phyloP scores from a whole-genome alignment of 2,888 invertebrate species.

The Cheilosia grossa region DNA sequence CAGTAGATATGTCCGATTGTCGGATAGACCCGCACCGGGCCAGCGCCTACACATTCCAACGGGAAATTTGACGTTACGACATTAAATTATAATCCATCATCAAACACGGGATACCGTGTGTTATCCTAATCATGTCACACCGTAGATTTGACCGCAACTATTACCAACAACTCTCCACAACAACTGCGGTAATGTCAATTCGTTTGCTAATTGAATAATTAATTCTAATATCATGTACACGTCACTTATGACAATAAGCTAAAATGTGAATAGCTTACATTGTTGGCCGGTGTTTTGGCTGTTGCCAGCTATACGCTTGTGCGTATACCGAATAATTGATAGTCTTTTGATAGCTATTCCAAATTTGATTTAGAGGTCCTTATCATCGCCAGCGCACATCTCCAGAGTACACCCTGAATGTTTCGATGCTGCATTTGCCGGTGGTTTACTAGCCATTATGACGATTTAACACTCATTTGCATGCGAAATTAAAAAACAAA shows the following conservation, averaged over 20 bases:
- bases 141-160: slow-evolving; percentile 60
- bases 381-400: neutral
- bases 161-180: slow-evolving; percentile 59
- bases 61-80: slow-evolving; percentile 26
- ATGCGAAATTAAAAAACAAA: slow-evolving; percentile 27
- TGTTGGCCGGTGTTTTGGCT: neutral
- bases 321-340: slow-evolving; percentile 17
- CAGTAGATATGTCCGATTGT: slow-evolving; percentile 1
- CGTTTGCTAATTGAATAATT: slow-evolving; percentile 67
- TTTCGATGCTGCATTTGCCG: neutral
- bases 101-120: slow-evolving; percentile 32
- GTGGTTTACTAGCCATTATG: slow-evolving; percentile 3
- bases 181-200: slow-evolving; percentile 53
- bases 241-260: slow-evolving; percentile 52
- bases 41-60: neutral
- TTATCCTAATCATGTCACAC: slow-evolving; percentile 60
- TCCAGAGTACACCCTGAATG: neutral
- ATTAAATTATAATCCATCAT: slow-evolving; percentile 67
- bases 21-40: slow-evolving; percentile 8
- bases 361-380: neutral
- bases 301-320: neutral
- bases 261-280: slow-evolving; percentile 22
- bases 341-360: neutral
- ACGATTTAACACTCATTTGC: slow-evolving; percentile 50
- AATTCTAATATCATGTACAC: slow-evolving; percentile 58